Evolutionary conservation across 2,888 invertebrate genomes (phyloP), one percentile per base, ranked within the genome.

Genomic region (Pammene aurita): DNA sequence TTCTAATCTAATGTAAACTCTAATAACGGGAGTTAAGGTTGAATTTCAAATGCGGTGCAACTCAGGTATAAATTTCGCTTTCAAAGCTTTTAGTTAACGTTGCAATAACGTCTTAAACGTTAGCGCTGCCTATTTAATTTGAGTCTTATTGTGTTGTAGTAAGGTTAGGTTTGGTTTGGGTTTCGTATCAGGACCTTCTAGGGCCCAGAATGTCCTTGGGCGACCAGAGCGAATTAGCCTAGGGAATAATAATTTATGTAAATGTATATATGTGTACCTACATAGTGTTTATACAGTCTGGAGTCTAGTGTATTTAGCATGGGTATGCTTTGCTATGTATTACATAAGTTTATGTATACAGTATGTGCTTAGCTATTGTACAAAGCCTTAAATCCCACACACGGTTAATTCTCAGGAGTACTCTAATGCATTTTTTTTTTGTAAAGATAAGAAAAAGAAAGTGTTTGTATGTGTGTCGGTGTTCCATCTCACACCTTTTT

Each of bases 181-280:
- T 41, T 54, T 10, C 48, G 18, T 42, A 72, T 74, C 79, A 80
- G 84, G 84, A 85, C 86, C 84, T 86, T 86, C 82, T 81, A 89
- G 86, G 85, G 85, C 84, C 86, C 83, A 80, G 77, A 76, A 74
- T 75, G 85, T 89, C 91, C 91, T 92, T 92, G 90, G 85, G 80
- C 87, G 85, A 84, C 85, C 86, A 88, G 88, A 89, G 88, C 88
- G 88, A 91, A 92, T 92, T 92, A 90, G 89, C 87, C 86, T 84
- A 80, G 86, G 87, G 90, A 90, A 90, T 91, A 89, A 92, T 91
- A 92, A 91, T 90, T 91, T 89, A 92, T 91, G 89, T 87, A 90
- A 89, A 92, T 89, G 84, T 86, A 80, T 79, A 72, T 77, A 75
- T 70, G 72, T 76, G 70, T 67, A 61, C 44, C 16, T 34, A 48